Percentiles rank a stretch among this genome's conserved stretches.
These are phyloP conservation scores for Macquaria australasica DNA, from an alignment of 2,113 vertebrate species.

Conservation along the genomic window DNA sequence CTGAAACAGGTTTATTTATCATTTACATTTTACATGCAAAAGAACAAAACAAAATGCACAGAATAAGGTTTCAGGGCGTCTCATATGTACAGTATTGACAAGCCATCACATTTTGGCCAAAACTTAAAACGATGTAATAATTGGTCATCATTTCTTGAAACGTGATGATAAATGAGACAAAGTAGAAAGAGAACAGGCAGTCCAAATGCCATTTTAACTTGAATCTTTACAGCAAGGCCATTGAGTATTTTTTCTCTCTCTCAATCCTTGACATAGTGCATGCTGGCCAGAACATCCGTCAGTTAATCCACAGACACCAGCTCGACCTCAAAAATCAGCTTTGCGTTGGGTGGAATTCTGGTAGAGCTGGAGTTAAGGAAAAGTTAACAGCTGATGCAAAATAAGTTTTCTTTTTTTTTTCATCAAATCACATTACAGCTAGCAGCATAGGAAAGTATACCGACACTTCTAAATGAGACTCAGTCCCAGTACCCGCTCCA, in stretches of 20 bases:
- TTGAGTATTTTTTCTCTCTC: not conserved
- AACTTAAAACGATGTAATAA: slow-evolving; percentile 9
- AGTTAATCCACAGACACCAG: slow-evolving; percentile 92
- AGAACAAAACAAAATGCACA: slow-evolving; percentile 45
- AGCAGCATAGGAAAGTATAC: not conserved
- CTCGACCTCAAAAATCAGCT: slow-evolving; percentile 96
- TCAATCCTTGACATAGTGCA: slow-evolving; percentile 20
- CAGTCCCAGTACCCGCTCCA: not conserved
- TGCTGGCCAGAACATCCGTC: not conserved
- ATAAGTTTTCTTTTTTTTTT: too few relatives aligned
- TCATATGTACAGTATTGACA: slow-evolving; percentile 73
- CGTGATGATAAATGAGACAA: not conserved
- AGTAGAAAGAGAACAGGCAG: slow-evolving; percentile 5
- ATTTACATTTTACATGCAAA: slow-evolving; percentile 73
- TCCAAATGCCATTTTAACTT: slow-evolving; percentile 25
- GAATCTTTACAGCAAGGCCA: slow-evolving; percentile 19
- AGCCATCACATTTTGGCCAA: slow-evolving; percentile 28
- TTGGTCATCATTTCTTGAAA: not conserved
- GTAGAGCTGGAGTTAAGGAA: slow-evolving; percentile 84
- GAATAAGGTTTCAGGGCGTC: slow-evolving; percentile 28
- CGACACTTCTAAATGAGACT: not conserved
- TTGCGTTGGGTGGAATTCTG: slow-evolving; percentile 98
- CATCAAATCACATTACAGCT: not conserved
- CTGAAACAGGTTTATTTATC: slow-evolving; percentile 53
- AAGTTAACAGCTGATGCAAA: not conserved